These are phyloP conservation scores for Parotocinclus haroldoi DNA, from an alignment of 2,797 vertebrate species.

Conservation along the genomic window DNA sequence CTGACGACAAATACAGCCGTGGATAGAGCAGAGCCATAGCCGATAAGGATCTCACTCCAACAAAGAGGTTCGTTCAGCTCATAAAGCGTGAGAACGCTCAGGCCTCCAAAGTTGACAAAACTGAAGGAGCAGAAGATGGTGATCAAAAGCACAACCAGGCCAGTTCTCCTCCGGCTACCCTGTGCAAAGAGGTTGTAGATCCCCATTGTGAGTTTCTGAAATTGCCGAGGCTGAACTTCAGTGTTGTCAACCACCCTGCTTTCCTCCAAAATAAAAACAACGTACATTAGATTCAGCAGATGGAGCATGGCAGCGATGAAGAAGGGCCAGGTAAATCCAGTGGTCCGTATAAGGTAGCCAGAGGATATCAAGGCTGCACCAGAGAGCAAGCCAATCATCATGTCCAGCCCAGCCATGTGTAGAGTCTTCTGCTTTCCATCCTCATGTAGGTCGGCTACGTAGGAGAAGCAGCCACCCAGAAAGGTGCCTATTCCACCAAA, in stretches of 20 bases:
- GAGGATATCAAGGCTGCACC: slow-evolving; percentile 81
- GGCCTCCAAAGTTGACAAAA: slow-evolving; percentile 72
- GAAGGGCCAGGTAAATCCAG: slow-evolving; percentile 89
- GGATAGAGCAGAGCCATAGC: slow-evolving; percentile 83
- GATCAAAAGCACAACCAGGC: slow-evolving; percentile 74
- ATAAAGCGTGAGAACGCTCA: slow-evolving; percentile 78
- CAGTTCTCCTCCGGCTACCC: slow-evolving; percentile 60
- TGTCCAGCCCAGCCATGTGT: slow-evolving; percentile 87
- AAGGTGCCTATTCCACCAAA: slow-evolving; percentile 85
- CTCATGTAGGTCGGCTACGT: slow-evolving; percentile 81
- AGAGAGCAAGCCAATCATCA: slow-evolving; percentile 83
- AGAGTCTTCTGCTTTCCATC: slow-evolving; percentile 79
- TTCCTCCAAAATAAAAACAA: slow-evolving; percentile 79
- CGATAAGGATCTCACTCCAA: slow-evolving; percentile 90
- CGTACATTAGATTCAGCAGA: slow-evolving; percentile 75
- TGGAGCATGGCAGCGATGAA: slow-evolving; percentile 67
- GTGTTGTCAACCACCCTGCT: slow-evolving; percentile 55
- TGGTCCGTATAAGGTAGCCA: slow-evolving; percentile 82
- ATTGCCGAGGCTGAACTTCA: not conserved
- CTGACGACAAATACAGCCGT: slow-evolving; percentile 79
- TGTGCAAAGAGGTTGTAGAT: slow-evolving; percentile 77
- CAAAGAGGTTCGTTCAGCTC: slow-evolving; percentile 89
- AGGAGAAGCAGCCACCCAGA: slow-evolving; percentile 87
- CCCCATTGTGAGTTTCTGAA: slow-evolving; percentile 70
- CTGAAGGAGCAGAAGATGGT: slow-evolving; percentile 72